phyloP scores from a whole-genome alignment of 2,888 invertebrate species.

The Cosmorhoe ocellata region DNA sequence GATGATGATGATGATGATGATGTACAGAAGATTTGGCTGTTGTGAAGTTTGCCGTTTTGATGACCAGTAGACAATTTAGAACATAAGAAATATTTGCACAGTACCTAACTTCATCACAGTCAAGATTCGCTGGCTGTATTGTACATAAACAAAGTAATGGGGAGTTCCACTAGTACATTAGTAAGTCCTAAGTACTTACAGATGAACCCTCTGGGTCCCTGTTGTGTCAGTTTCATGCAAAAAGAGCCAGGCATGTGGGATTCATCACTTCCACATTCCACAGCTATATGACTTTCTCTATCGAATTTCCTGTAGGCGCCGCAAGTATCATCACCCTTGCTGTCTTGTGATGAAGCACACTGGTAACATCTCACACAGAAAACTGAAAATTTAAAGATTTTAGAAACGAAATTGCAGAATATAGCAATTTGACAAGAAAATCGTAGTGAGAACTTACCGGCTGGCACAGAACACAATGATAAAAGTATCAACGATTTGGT shows the following conservation, averaged over 20 bases:
- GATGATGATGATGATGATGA: too few relatives aligned
- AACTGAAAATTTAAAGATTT: conserved; percentile 62
- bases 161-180: background rate
- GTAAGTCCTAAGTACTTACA: conserved; percentile 85
- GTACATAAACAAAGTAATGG: too few relatives aligned
- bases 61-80: too few relatives aligned
- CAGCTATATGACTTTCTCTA: conserved; percentile 91
- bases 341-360: conserved; percentile 93
- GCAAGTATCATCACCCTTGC: conserved; percentile 90
- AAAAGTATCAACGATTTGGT: conserved; percentile 24
- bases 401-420: too few relatives aligned
- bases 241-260: conserved; percentile 97
- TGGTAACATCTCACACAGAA: conserved; percentile 94
- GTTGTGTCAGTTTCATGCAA: conserved; percentile 97
- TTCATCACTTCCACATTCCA: conserved; percentile 97
- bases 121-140: too few relatives aligned
- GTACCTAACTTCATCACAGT: too few relatives aligned
- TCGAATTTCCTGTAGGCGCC: conserved; percentile 95
- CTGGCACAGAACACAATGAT: conserved; percentile 26
- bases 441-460: conserved; percentile 24
- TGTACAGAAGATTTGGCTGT: too few relatives aligned
- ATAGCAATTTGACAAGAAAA: background rate
- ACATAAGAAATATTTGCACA: too few relatives aligned
- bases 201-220: conserved; percentile 96
- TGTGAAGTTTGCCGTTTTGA: too few relatives aligned